Evolutionary conservation across 2,113 vertebrate genomes (phyloP), one percentile per base, ranked within the genome.

Genomic region (Nesoenas mayeri): DNA sequence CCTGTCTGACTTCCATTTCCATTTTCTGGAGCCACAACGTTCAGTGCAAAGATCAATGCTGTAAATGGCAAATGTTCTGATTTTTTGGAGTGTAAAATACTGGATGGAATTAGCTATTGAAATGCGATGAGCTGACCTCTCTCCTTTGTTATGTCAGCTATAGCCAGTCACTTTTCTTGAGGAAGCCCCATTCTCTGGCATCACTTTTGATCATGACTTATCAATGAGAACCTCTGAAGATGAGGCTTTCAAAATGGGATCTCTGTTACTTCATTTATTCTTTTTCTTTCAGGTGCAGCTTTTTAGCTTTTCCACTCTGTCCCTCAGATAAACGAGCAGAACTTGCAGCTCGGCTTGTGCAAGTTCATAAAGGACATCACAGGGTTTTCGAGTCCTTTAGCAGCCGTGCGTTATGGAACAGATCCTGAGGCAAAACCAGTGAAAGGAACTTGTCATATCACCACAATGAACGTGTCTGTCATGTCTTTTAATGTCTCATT

Each of bases 381-480:
- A 72, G 72, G 47, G 44, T 21, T 93, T 86, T 44, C 0, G 8
- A 79, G 91, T 92, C 88, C 79, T 95, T 82, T 24, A 69, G 79
- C 71, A 83, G n/a, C 67, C 1, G 0, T 4, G 29, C 4, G 11
- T 65, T 62, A 17, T 1, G 29, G 84, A 93, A 74, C 60, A 56
- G 69, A 25, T 95, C 87, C 93, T 13, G 69, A 70, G 80, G 89
- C 87, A 89, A 44, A 47, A 91, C 50, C 69, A 89, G 86, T 40
- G 31, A 66, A 66, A 73, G 47, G 40, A 17, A 50, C 56, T 58
- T 89, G 84, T 95, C 83, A 70, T 32, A 11, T 47, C 78, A 87
- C 31, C 69, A 51, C 77, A 84, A 4, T 17, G 50, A 84, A 80
- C 21, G 3, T 1, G 6, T 70, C 80, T 83, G 66, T 94, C 77